Conservation (phyloP, 2,888 invertebrate species). For the Rhyacophila evoluta region DNA sequence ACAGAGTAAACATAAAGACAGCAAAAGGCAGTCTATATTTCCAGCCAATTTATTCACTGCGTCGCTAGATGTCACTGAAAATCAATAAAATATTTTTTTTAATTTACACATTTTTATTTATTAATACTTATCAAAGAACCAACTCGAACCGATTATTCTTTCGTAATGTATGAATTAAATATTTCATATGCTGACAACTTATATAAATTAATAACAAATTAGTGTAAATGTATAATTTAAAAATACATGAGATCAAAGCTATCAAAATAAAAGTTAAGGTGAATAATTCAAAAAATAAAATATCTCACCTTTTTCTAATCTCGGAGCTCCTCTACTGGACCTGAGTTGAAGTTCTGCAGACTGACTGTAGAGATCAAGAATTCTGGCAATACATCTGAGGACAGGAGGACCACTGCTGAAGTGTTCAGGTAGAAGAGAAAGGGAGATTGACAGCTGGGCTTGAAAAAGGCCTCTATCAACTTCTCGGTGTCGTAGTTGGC, state of each 20-base stretch:
- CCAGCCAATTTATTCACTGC: background rate
- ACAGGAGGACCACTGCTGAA: conserved; percentile 75
- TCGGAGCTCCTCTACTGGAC: conserved; percentile 75
- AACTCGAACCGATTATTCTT: too few relatives aligned
- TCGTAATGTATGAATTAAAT: too few relatives aligned
- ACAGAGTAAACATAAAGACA: conserved; percentile 3
- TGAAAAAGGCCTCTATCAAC: conserved; percentile 69
- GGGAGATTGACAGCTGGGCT: conserved; percentile 72
- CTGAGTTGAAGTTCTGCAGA: conserved; percentile 73
- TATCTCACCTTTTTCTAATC: conserved; percentile 81
- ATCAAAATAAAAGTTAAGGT: too few relatives aligned
- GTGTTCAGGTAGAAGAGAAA: conserved; percentile 73
- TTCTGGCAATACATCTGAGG: conserved; percentile 75
- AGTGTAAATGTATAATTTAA: too few relatives aligned
- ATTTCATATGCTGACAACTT: too few relatives aligned
- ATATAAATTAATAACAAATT: too few relatives aligned
- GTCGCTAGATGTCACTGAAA: conserved; percentile 42
- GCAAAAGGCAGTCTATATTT: background rate
- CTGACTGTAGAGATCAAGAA: conserved; percentile 72
- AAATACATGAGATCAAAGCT: too few relatives aligned
- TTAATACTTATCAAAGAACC: too few relatives aligned
- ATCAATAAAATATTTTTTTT: too few relatives aligned
- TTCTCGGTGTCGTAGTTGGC: conserved; percentile 63
- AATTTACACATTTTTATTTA: too few relatives aligned
- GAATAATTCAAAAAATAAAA: too few relatives aligned